Conservation (phyloP, 2,113 vertebrate genomes). For the Oostethus manadensis region DNA sequence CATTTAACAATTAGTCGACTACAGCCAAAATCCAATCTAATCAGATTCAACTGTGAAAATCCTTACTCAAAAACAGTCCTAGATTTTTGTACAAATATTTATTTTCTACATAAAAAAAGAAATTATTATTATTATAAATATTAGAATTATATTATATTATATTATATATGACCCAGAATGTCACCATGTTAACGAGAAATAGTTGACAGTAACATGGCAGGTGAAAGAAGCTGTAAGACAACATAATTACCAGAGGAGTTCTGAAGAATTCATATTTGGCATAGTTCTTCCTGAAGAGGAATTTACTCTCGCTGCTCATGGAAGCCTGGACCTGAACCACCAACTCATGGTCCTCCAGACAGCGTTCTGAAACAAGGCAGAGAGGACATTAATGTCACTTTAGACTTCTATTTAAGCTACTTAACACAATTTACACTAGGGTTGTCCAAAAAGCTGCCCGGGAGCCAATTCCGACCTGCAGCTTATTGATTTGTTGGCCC, state of each 20-base stretch:
- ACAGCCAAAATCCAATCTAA: too few relatives aligned
- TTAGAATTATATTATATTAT: too few relatives aligned
- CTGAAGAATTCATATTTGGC: slow-evolving; percentile 99
- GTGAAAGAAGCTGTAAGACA: slow-evolving; percentile 8
- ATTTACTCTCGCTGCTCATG: slow-evolving; percentile 91
- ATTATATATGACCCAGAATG: too few relatives aligned
- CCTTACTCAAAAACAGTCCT: too few relatives aligned
- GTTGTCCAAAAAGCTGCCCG: too few relatives aligned
- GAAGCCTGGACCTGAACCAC: slow-evolving; percentile 87
- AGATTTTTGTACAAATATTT: not conserved
- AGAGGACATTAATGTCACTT: not conserved
- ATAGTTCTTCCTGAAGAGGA: slow-evolving; percentile 98
- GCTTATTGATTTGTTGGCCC: too few relatives aligned
- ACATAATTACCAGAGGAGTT: slow-evolving; percentile 80
- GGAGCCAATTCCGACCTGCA: too few relatives aligned
- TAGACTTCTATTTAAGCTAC: not conserved
- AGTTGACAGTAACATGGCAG: not conserved
- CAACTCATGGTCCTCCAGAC: slow-evolving; percentile 92
- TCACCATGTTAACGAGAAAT: slow-evolving; percentile 10
- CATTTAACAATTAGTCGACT: too few relatives aligned
- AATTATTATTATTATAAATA: not conserved
- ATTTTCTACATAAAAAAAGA: not conserved
- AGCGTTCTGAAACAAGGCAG: slow-evolving; percentile 75
- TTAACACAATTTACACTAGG: too few relatives aligned
- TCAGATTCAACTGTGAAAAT: too few relatives aligned